Evolutionary conservation across 2,888 invertebrate species (phyloP).

Genomic region (Sympetrum striolatum): DNA sequence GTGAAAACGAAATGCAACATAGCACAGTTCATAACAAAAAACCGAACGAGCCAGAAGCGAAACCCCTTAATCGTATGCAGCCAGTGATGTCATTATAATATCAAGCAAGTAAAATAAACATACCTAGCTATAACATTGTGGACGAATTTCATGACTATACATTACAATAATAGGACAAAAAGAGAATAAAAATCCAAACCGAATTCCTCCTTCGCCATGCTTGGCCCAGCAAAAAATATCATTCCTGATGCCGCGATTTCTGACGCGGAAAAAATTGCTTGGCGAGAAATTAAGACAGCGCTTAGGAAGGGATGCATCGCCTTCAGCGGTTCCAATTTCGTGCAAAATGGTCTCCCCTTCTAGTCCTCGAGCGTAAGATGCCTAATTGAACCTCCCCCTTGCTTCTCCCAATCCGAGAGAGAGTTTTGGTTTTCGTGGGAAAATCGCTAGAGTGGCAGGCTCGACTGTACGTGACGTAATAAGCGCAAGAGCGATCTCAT

Average conservation of each 20-base stretch:
- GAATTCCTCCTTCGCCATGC: not conserved
- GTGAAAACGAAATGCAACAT: too few relatives aligned
- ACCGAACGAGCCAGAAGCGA: too few relatives aligned
- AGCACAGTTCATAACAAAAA: too few relatives aligned
- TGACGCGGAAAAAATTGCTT: not conserved
- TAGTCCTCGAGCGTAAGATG: not conserved
- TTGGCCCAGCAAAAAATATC: not conserved
- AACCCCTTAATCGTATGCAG: too few relatives aligned
- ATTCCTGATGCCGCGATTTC: not conserved
- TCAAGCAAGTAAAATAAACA: too few relatives aligned
- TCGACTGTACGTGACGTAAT: constrained; percentile 33
- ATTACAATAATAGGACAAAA: too few relatives aligned
- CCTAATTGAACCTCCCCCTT: not conserved
- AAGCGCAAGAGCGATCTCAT: constrained; percentile 13
- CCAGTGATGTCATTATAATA: too few relatives aligned
- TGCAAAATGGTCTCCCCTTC: not conserved
- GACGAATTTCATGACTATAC: too few relatives aligned
- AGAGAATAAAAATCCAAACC: not conserved
- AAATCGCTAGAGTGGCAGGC: constrained; percentile 1
- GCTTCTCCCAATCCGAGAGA: not conserved
- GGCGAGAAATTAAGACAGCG: not conserved
- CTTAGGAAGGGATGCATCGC: not conserved
- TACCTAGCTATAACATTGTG: too few relatives aligned
- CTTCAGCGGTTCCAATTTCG: not conserved
- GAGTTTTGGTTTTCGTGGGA: not conserved